These are phyloP conservation scores for Phymatocera aterrima DNA, from an alignment of 2,888 invertebrate genomes.

Conservation along the genomic window DNA sequence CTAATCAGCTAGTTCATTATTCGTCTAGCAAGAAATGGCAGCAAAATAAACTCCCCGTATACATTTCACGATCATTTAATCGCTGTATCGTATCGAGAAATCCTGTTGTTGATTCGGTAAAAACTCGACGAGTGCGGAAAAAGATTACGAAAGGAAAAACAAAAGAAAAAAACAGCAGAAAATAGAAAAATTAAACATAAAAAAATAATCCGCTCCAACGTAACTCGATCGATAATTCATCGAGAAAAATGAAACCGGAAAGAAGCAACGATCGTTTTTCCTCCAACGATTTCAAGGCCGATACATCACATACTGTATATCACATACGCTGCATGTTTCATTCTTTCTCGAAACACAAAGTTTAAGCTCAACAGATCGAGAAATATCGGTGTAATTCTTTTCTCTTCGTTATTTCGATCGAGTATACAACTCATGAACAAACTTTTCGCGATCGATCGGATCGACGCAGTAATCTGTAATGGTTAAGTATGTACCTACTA, in stretches of 20 bases:
- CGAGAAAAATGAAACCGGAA: background rate
- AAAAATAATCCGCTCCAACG: background rate
- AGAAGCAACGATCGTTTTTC: background rate
- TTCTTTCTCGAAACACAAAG: too few relatives aligned
- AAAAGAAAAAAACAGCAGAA: too few relatives aligned
- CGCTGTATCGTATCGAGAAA: too few relatives aligned
- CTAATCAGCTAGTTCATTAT: constrained; percentile 64
- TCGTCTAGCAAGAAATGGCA: constrained; percentile 68
- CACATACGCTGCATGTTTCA: too few relatives aligned
- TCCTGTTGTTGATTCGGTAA: too few relatives aligned
- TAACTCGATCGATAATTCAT: background rate
- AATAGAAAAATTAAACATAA: background rate
- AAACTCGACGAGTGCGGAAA: too few relatives aligned
- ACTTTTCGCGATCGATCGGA: background rate
- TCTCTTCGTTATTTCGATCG: background rate
- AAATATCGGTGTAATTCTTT: background rate
- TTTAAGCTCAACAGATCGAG: too few relatives aligned
- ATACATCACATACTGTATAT: too few relatives aligned
- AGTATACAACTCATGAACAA: background rate
- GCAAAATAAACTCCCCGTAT: constrained; percentile 18
- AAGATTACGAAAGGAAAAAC: too few relatives aligned
- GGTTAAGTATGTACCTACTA: too few relatives aligned
- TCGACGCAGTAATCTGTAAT: too few relatives aligned
- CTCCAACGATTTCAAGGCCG: background rate
- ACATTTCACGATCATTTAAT: background rate